phyloP scores from a whole-genome alignment of 2,888 invertebrate species.

The Slavum lentiscoides region DNA sequence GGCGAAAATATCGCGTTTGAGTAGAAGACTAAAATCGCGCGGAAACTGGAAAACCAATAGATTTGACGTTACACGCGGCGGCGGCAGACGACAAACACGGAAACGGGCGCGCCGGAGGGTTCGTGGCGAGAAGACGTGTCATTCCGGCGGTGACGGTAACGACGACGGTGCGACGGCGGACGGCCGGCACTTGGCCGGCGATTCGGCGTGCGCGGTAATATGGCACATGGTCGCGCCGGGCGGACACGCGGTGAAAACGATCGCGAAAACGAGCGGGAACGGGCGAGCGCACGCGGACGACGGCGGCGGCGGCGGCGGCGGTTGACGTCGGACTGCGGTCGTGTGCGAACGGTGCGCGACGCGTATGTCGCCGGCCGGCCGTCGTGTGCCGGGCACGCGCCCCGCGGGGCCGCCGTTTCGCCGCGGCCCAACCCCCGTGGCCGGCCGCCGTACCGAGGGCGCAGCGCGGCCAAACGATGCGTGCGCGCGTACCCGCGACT shows the following conservation, averaged over 20 bases:
- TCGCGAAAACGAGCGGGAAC: not conserved
- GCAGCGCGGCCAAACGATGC: not conserved
- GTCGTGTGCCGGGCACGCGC: conserved; percentile 28
- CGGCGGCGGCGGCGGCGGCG: conserved; percentile 3
- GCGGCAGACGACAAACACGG: not conserved
- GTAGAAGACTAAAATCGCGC: not conserved
- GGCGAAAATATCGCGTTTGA: not conserved
- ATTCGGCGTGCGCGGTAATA: not conserved
- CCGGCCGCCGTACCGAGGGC: not conserved
- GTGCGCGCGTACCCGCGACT: not conserved
- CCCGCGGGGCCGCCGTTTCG: not conserved
- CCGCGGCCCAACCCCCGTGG: no score
- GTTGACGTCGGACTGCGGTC: conserved; percentile 37
- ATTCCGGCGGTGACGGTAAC: conserved; percentile 15
- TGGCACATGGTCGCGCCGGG: not conserved
- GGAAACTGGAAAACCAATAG: no score
- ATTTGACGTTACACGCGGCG: not conserved
- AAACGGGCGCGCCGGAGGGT: not conserved
- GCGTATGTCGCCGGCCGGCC: conserved; percentile 17
- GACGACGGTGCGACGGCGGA: not conserved
- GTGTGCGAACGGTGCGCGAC: conserved; percentile 22
- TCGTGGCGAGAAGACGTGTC: not conserved
- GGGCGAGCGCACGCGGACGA: not conserved
- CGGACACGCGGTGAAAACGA: no score
- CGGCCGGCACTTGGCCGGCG: not conserved